A percentile compares a stretch with the other conserved stretches of the same genome.
phyloP scores from a whole-genome alignment of 2,113 vertebrate genomes.

The Agelaius phoeniceus region DNA sequence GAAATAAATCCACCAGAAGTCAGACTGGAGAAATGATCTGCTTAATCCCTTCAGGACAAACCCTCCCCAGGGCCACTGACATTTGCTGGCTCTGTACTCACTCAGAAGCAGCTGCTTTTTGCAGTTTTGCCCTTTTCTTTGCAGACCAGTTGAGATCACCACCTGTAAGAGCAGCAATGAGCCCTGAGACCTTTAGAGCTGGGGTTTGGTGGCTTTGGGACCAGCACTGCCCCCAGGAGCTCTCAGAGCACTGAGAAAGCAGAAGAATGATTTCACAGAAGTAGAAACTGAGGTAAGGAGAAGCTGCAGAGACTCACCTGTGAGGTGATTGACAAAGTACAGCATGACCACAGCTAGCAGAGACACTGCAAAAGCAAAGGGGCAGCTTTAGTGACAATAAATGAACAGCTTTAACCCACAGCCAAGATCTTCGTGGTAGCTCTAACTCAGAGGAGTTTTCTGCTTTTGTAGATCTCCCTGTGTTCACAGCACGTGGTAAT shows the following conservation, averaged over 20 bases:
- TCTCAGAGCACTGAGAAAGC: neutral
- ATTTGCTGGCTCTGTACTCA: constrained; percentile 69
- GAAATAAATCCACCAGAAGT: neutral
- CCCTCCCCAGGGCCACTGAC: neutral
- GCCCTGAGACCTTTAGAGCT: accelerated
- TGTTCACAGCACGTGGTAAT: accelerated
- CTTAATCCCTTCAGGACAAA: neutral
- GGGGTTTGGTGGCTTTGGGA: accelerated
- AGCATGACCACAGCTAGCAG: constrained; percentile 87
- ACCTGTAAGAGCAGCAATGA: constrained; percentile 62
- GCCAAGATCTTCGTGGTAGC: accelerated
- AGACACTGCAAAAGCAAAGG: constrained; percentile 75
- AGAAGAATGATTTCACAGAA: neutral
- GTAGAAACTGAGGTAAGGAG: accelerated
- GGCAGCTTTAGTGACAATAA: neutral
- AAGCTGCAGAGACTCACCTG: constrained; percentile 69
- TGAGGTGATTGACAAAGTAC: constrained; percentile 86
- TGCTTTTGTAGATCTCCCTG: neutral
- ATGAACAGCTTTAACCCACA: neutral
- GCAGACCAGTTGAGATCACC: constrained; percentile 91
- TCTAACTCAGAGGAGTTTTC: neutral
- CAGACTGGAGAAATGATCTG: neutral
- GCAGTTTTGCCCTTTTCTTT: constrained; percentile 79
- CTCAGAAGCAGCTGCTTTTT: constrained; percentile 81
- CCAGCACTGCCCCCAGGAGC: accelerated